phyloP scores from a whole-genome alignment of 1,140 invertebrate species.

The Cardiocondyla obscurior region DNA sequence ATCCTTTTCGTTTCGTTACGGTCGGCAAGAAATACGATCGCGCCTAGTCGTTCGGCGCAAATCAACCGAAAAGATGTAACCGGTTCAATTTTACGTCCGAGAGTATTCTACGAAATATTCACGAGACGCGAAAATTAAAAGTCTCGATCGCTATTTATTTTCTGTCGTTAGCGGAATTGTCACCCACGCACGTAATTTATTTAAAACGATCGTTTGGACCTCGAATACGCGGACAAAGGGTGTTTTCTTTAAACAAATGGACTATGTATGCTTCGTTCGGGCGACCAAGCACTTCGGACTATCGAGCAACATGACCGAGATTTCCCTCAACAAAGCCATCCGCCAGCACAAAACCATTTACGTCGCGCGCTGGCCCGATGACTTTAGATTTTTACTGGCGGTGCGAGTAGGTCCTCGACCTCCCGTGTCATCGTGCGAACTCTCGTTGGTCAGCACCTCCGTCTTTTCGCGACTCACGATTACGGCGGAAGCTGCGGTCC shows the following conservation, averaged over 20 bases:
- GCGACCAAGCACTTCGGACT: slow-evolving; percentile 32
- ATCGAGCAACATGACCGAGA: slow-evolving; percentile 17
- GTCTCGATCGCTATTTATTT: background rate
- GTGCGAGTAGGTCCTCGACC: background rate
- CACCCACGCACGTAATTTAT: slow-evolving; percentile 45
- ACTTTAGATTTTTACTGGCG: slow-evolving; percentile 28
- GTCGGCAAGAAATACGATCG: background rate
- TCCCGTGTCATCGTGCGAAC: background rate
- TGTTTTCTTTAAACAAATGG: background rate
- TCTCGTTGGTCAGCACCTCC: background rate
- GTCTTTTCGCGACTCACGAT: background rate
- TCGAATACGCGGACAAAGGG: background rate
- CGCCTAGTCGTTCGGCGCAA: background rate
- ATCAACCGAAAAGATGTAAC: background rate
- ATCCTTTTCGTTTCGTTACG: background rate
- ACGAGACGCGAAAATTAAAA: background rate
- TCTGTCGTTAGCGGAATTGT: background rate
- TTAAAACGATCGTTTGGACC: background rate
- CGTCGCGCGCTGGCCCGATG: slow-evolving; percentile 23
- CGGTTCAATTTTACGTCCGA: background rate
- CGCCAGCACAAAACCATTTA: slow-evolving; percentile 23
- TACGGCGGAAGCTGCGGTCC: background rate
- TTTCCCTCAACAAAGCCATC: slow-evolving; percentile 12
- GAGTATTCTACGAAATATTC: background rate
- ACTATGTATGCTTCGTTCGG: background rate